These are phyloP conservation scores for Oreonectes daqikongensis DNA, from an alignment of 2,797 vertebrate species.

Conservation along the genomic window DNA sequence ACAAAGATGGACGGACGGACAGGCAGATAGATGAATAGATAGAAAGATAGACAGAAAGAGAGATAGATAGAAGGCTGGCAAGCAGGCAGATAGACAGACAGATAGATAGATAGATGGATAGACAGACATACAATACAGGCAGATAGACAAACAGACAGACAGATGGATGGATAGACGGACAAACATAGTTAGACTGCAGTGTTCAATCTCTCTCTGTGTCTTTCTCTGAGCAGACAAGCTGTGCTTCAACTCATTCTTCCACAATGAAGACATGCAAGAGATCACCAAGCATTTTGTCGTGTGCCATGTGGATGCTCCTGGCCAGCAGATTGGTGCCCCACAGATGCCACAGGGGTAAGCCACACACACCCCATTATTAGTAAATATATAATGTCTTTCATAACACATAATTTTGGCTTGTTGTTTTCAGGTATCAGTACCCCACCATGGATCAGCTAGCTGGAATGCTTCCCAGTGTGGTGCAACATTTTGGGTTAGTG, in stretches of 20 bases:
- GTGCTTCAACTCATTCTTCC: slow-evolving; percentile 94
- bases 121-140: no score
- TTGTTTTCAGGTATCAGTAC: slow-evolving; percentile 87
- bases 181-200: neutral
- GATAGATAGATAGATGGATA: no score
- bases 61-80: no score
- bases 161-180: neutral
- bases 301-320: slow-evolving; percentile 91
- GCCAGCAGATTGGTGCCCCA: slow-evolving; percentile 91
- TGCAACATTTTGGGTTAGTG: slow-evolving; percentile 94
- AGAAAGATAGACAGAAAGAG: no score
- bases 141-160: no score
- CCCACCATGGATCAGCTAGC: slow-evolving; percentile 97
- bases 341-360: slow-evolving; percentile 80
- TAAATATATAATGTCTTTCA: neutral
- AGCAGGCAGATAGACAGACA: no score
- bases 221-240: slow-evolving; percentile 85
- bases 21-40: no score
- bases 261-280: slow-evolving; percentile 96
- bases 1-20: neutral
- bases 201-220: slow-evolving; percentile 21
- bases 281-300: slow-evolving; percentile 97
- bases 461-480: slow-evolving; percentile 92
- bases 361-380: neutral
- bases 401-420: neutral